These are phyloP conservation scores for Cyclina sinensis DNA, from an alignment of 1,140 invertebrate genomes.

Conservation along the genomic window DNA sequence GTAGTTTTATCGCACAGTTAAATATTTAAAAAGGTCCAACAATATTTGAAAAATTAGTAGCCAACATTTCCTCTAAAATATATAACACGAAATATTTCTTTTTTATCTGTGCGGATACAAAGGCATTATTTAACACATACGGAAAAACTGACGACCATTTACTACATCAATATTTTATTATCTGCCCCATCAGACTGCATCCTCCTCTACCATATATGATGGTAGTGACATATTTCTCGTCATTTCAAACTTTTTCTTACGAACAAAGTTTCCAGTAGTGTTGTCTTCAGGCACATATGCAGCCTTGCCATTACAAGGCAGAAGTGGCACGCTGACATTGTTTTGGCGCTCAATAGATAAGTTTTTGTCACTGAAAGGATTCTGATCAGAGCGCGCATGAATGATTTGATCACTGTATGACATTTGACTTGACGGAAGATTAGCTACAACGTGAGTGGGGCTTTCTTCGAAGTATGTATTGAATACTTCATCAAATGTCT, in stretches of 20 bases:
- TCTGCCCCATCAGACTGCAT: too few species aligned
- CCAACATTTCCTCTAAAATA: too few species aligned
- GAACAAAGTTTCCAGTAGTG: neutral
- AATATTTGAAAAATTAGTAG: too few species aligned
- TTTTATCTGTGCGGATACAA: too few species aligned
- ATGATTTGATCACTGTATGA: conserved; percentile 16
- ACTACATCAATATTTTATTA: too few species aligned
- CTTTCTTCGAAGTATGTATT: neutral
- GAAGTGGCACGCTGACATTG: neutral
- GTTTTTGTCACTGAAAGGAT: conserved; percentile 6
- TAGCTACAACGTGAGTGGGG: neutral
- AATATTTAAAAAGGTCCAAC: too few species aligned
- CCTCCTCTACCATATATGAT: neutral
- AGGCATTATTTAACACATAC: too few species aligned
- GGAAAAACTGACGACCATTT: too few species aligned
- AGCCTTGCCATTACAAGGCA: neutral
- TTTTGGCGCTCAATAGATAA: too few species aligned
- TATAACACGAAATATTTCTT: too few species aligned
- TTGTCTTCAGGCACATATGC: neutral
- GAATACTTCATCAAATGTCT: neutral
- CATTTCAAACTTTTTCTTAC: neutral
- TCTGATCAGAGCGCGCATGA: neutral
- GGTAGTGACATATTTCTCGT: neutral
- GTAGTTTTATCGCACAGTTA: too few species aligned
- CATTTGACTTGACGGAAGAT: neutral